These are phyloP conservation scores for Nyctereutes procyonoides DNA, from an alignment of 2,113 vertebrate genomes.

Conservation along the genomic window DNA sequence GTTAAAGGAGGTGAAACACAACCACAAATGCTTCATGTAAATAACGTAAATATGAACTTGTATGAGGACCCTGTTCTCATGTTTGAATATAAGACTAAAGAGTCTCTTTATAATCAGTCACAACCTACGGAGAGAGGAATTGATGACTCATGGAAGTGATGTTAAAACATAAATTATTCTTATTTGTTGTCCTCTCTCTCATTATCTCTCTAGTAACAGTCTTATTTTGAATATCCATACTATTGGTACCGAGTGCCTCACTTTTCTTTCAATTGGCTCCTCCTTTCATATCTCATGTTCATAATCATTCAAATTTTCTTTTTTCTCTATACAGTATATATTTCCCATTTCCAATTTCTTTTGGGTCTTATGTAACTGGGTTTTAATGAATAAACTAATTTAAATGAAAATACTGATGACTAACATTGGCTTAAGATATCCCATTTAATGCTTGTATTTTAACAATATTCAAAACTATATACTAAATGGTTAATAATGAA, in stretches of 20 bases:
- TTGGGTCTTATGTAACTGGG: slow-evolving; percentile 22
- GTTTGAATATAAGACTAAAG: background rate
- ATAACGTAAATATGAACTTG: background rate
- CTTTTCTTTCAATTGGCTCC: background rate
- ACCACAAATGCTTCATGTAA: background rate
- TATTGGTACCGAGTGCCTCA: background rate
- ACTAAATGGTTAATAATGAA: background rate
- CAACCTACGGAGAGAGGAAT: background rate
- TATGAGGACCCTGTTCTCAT: background rate
- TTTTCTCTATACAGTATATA: background rate
- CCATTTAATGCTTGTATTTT: background rate
- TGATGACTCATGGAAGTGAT: background rate
- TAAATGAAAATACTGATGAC: background rate
- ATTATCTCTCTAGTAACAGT: background rate
- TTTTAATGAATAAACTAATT: background rate
- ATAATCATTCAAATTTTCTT: background rate
- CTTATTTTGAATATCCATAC: background rate
- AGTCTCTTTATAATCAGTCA: background rate
- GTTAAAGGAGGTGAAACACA: background rate
- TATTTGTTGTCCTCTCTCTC: background rate
- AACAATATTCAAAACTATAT: background rate
- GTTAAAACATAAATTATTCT: background rate
- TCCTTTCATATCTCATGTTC: background rate
- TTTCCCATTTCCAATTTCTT: background rate
- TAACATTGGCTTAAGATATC: background rate